Evolutionary conservation across 2,888 invertebrate species (phyloP).

Genomic region (Poecilus cupreus): DNA sequence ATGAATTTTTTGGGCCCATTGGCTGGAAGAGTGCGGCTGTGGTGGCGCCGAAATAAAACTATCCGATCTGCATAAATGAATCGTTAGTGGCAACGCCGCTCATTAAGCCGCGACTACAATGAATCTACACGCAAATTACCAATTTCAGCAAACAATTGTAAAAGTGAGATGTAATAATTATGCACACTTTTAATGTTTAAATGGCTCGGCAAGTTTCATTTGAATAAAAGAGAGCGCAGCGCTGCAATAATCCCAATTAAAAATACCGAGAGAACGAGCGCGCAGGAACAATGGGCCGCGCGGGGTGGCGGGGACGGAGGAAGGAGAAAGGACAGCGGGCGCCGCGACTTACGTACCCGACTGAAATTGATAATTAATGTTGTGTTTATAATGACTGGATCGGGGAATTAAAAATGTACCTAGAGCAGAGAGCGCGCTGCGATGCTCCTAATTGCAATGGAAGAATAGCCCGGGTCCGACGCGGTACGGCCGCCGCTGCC

Average conservation of each 20-base stretch:
- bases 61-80: conserved; percentile 58
- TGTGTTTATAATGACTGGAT: conserved; percentile 73
- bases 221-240: conserved; percentile 56
- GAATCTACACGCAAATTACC: conserved; percentile 72
- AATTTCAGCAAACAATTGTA: conserved; percentile 71
- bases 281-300: conserved; percentile 50
- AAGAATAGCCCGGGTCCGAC: conserved; percentile 30
- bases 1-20: conserved; percentile 15
- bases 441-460: conserved; percentile 48
- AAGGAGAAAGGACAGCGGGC: conserved; percentile 61
- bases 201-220: conserved; percentile 66
- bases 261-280: conserved; percentile 68
- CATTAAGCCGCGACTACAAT: conserved; percentile 71
- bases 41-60: conserved; percentile 53
- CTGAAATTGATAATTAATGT: conserved; percentile 73
- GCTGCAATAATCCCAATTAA: conserved; percentile 73
- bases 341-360: conserved; percentile 69
- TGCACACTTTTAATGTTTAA: conserved; percentile 71
- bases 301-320: background rate
- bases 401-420: conserved; percentile 73
- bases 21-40: background rate
- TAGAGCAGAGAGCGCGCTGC: conserved; percentile 64
- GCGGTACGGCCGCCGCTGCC: conserved; percentile 59
- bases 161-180: conserved; percentile 71
- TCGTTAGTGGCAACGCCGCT: conserved; percentile 62